Conservation (phyloP, 2,888 invertebrate species). For the Gasteruption jaculator region DNA sequence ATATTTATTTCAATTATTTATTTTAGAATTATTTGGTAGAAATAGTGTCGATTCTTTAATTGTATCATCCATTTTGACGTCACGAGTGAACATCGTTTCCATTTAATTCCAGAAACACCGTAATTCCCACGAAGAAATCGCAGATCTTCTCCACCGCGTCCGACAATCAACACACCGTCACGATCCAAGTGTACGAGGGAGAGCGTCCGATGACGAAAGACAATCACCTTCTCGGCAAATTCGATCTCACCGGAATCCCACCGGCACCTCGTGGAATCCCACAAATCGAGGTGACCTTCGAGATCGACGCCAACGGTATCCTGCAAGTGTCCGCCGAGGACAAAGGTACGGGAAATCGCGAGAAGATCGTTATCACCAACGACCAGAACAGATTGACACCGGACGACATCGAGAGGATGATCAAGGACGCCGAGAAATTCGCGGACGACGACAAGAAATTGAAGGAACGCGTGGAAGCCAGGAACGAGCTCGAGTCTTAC, state of each 20-base stretch:
- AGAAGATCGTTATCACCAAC: conserved; percentile 98
- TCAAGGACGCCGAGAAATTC: conserved; percentile 98
- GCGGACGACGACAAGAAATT: conserved; percentile 98
- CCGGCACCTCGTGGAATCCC: conserved; percentile 91
- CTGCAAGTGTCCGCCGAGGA: conserved; percentile 97
- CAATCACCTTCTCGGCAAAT: conserved; percentile 97
- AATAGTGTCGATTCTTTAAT: too few relatives aligned
- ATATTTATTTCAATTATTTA: too few relatives aligned
- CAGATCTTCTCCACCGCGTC: conserved; percentile 99
- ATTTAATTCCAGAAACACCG: conserved; percentile 80
- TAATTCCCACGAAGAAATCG: conserved; percentile 98
- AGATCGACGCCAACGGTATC: conserved; percentile 93
- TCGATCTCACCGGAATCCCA: conserved; percentile 95
- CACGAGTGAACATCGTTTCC: too few relatives aligned
- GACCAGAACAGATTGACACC: conserved; percentile 96
- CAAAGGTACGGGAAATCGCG: conserved; percentile 97
- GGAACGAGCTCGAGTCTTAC: conserved; percentile 95
- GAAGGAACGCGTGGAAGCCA: conserved; percentile 91
- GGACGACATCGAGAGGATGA: conserved; percentile 99
- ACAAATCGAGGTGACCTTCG: conserved; percentile 92
- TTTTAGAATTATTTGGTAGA: too few relatives aligned
- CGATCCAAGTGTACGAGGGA: conserved; percentile 95
- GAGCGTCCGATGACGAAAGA: conserved; percentile 99
- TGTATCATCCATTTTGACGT: conserved; percentile 1
- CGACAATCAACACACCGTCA: conserved; percentile 98